Evolutionary conservation across 2,113 vertebrate species (phyloP).

Genomic region (Emydura subglobosa): DNA sequence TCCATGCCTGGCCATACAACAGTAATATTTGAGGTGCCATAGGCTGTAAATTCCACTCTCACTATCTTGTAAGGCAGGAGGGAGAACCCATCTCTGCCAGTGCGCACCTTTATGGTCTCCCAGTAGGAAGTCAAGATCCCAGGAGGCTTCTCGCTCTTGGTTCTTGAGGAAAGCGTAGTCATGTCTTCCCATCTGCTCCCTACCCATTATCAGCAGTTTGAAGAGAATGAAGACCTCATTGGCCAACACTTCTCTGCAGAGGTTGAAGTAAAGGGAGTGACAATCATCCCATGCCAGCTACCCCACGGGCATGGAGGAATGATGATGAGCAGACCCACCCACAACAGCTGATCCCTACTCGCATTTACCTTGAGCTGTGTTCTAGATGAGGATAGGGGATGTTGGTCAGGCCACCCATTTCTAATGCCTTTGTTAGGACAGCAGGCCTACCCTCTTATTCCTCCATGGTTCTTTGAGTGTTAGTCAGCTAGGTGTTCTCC

Average conservation of each 20-base stretch:
- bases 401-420: background rate
- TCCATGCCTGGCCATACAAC: rapidly evolving
- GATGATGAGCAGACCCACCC: background rate
- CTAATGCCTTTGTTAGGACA: background rate
- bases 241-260: background rate
- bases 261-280: background rate
- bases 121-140: background rate
- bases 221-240: background rate
- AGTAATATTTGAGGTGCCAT: background rate
- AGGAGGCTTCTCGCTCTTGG: background rate
- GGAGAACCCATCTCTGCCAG: background rate
- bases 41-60: background rate
- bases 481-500: background rate
- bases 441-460: background rate
- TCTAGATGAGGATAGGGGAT: background rate
- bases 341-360: background rate
- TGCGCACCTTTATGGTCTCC: background rate
- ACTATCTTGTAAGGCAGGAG: background rate
- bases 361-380: background rate
- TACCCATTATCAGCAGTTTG: background rate
- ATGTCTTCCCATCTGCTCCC: background rate
- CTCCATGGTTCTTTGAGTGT: background rate
- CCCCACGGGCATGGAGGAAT: background rate
- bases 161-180: background rate
- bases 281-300: background rate